These are phyloP conservation scores for Coreoperca whiteheadi DNA, from an alignment of 2,113 vertebrate species.

Conservation along the genomic window DNA sequence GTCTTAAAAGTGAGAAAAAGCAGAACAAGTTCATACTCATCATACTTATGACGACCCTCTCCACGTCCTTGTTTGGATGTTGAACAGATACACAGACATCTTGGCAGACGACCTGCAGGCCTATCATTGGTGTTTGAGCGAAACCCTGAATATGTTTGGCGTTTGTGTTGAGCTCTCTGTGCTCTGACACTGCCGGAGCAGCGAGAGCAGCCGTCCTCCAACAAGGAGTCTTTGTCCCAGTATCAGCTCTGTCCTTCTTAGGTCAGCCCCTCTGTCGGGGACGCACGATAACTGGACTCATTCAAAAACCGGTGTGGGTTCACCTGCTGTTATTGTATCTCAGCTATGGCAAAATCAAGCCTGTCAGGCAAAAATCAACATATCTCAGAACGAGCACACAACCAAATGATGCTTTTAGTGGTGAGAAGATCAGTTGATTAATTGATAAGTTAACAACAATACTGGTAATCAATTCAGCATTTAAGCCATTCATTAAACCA, in stretches of 20 bases:
- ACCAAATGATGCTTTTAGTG: neutral
- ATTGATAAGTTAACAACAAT: neutral
- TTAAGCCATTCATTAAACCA: neutral
- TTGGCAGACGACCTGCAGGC: constrained; percentile 26
- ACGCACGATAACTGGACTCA: constrained; percentile 38
- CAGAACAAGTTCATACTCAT: constrained; percentile 18
- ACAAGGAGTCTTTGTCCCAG: constrained; percentile 72
- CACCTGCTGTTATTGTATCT: constrained; percentile 17
- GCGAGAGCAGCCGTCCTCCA: constrained; percentile 10
- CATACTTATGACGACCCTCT: constrained; percentile 13
- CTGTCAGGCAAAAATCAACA: neutral
- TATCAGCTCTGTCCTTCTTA: constrained; percentile 58
- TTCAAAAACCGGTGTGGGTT: neutral
- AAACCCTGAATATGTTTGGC: constrained; percentile 29
- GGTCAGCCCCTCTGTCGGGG: constrained; percentile 54
- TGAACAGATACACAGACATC: constrained; percentile 39
- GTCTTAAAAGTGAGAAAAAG: constrained; percentile 2
- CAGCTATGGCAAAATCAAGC: neutral
- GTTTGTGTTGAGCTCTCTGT: constrained; percentile 38
- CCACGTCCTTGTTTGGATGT: constrained; percentile 23
- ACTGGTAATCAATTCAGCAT: neutral
- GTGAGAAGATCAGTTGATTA: neutral
- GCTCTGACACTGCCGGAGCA: constrained; percentile 30
- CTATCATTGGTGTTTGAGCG: neutral
- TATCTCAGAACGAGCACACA: constrained; percentile 10